Evolutionary conservation across 2,113 vertebrate genomes (phyloP).

Genomic region (Struthidea cinerea): DNA sequence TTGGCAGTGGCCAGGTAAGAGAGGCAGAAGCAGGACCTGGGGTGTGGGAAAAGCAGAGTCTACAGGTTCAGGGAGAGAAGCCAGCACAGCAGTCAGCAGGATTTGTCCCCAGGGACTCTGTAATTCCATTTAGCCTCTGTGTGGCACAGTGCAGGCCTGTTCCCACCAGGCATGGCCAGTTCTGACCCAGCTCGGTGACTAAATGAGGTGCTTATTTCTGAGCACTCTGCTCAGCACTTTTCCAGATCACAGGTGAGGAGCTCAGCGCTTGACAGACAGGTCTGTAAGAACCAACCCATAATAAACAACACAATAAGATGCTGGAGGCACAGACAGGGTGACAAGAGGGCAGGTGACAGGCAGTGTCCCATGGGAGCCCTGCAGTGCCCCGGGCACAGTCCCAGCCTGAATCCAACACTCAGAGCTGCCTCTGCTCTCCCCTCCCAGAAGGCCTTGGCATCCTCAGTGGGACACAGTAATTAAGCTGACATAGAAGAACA

Average conservation of each 20-base stretch:
- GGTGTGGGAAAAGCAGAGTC: background rate
- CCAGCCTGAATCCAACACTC: background rate
- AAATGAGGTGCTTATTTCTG: background rate
- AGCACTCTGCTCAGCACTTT: background rate
- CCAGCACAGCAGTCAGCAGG: background rate
- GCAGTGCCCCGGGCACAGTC: background rate
- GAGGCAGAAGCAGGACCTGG: background rate
- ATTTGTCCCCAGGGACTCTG: rapidly evolving
- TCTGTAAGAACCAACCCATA: background rate
- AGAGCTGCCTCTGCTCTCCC: background rate
- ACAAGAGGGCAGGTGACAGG: background rate
- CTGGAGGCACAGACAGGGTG: background rate
- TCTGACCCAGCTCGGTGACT: background rate
- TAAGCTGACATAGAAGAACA: background rate
- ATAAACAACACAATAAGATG: rapidly evolving
- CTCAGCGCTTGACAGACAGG: background rate
- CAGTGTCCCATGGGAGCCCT: background rate
- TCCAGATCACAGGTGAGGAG: background rate
- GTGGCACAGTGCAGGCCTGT: background rate
- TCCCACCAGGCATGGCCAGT: background rate
- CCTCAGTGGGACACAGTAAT: background rate
- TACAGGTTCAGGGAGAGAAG: background rate
- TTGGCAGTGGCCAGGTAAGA: background rate
- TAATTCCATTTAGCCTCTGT: background rate
- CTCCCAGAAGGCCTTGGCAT: background rate